phyloP scores from a whole-genome alignment of 2,888 invertebrate species.

The Empis stercorea region DNA sequence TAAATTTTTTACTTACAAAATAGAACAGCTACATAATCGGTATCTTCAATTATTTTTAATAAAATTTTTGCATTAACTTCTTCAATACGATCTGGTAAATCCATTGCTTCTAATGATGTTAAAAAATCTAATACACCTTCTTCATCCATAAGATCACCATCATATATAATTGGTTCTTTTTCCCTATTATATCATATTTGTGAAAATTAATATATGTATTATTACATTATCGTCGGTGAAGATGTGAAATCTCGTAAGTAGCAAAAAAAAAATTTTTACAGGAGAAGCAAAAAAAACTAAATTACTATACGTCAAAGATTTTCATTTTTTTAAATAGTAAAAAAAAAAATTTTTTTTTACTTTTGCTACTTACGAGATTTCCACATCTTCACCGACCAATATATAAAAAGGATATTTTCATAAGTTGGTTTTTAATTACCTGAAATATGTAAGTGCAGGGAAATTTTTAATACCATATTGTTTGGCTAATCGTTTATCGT shows the following conservation, averaged over 20 bases:
- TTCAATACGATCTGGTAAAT: conserved; percentile 86
- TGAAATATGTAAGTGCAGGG: conserved; percentile 90
- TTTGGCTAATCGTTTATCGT: conserved; percentile 90
- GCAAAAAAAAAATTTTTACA: no score
- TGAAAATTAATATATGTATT: not conserved
- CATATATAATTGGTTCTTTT: conserved; percentile 91
- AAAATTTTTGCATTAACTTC: conserved; percentile 87
- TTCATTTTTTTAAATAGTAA: no score
- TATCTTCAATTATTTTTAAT: conserved; percentile 79
- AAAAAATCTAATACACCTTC: conserved; percentile 86
- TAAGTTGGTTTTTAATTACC: conserved; percentile 25
- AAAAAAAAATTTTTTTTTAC: no score
- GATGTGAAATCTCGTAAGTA: no score
- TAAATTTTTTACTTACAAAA: conserved; percentile 66
- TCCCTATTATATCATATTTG: conserved; percentile 45
- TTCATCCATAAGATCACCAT: conserved; percentile 93
- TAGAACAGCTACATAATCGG: conserved; percentile 81
- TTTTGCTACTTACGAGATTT: no score
- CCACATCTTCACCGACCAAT: no score
- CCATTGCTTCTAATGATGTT: conserved; percentile 89
- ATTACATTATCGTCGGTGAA: no score
- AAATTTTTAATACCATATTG: conserved; percentile 93
- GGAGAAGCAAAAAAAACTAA: no score
- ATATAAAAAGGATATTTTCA: no score
- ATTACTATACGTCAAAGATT: no score